Conservation (phyloP, 2,797 vertebrate species). For the Centroberyx gerrardi region DNA sequence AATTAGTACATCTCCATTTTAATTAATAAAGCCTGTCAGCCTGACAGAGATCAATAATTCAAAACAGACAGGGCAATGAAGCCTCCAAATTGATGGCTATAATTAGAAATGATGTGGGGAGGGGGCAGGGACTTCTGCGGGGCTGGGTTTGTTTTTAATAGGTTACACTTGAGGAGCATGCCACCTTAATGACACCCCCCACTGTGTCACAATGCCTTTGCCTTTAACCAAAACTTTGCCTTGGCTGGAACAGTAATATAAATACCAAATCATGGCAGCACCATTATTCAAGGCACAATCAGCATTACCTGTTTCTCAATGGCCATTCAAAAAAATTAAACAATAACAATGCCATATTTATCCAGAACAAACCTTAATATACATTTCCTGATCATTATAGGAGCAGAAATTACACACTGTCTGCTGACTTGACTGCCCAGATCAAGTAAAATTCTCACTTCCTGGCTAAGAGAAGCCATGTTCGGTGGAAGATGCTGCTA, state of each 20-base stretch:
- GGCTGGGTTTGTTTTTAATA: conserved; percentile 69
- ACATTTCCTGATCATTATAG: conserved; percentile 1
- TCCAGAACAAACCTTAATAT: neutral
- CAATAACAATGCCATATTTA: neutral
- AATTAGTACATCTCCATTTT: conserved; percentile 83
- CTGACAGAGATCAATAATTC: conserved; percentile 81
- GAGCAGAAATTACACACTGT: neutral
- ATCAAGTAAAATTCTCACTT: conserved; percentile 12
- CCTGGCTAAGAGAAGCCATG: neutral
- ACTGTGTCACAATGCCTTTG: conserved; percentile 60
- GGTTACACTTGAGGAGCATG: conserved; percentile 63
- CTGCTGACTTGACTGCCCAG: neutral
- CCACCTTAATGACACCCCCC: conserved; percentile 6
- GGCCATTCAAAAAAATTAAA: too few relatives aligned
- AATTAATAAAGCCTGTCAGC: conserved; percentile 83
- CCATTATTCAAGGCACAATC: conserved; percentile 16
- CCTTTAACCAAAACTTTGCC: conserved; percentile 64
- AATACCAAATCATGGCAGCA: conserved; percentile 28
- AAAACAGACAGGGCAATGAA: conserved; percentile 67
- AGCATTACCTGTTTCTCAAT: too few relatives aligned
- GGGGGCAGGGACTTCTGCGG: conserved; percentile 37
- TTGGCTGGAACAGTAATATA: conserved; percentile 21
- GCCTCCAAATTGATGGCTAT: conserved; percentile 74
- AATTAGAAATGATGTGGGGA: conserved; percentile 74
- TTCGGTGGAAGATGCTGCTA: conserved; percentile 5